Conservation (phyloP, 2,113 vertebrate genomes). For the Anhinga rufa region DNA sequence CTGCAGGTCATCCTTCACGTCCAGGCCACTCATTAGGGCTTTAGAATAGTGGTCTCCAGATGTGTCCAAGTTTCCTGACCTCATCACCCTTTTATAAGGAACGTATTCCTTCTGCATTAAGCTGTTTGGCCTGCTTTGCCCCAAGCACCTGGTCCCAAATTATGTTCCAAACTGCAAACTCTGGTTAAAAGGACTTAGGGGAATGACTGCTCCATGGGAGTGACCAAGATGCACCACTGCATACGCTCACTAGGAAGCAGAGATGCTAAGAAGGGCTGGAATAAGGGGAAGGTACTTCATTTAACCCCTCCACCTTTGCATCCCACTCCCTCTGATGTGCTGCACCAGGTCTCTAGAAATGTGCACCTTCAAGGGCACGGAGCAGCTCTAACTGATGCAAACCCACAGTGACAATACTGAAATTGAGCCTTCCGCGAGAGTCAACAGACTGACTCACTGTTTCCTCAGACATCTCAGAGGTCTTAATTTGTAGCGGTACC, state of each 20-base stretch:
- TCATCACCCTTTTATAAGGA: neutral
- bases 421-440: neutral
- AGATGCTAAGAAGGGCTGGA: neutral
- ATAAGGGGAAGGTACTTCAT: neutral
- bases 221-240: neutral
- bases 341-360: neutral
- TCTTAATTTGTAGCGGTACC: neutral
- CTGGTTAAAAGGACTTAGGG: neutral
- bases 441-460: neutral
- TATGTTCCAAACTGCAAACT: neutral
- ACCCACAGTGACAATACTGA: neutral
- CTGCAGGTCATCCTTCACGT: neutral
- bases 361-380: neutral
- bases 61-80: neutral
- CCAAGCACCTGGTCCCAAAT: neutral
- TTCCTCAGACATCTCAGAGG: neutral
- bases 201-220: neutral
- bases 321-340: neutral
- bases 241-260: neutral
- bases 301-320: neutral
- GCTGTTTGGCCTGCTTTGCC: neutral
- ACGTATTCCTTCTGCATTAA: neutral
- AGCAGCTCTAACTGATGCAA: neutral
- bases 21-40: neutral
- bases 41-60: neutral